Evolutionary conservation across 2,888 invertebrate species (phyloP).

Genomic region (Pediacus dermestoides): DNA sequence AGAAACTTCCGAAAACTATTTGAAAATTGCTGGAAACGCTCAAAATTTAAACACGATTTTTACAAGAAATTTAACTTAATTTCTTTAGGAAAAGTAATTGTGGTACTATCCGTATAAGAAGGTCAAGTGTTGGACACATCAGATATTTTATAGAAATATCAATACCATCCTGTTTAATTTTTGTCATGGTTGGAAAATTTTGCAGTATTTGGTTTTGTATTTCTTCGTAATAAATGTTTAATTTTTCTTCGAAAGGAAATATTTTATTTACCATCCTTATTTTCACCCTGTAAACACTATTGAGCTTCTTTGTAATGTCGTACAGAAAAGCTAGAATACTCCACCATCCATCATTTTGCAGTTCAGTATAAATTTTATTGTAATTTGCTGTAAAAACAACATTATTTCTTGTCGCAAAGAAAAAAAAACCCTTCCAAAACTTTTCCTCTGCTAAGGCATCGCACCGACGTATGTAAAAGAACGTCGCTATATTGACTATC

Average conservation of each 20-base stretch:
- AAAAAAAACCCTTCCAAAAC: slow-evolving; percentile 16
- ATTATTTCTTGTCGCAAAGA: too few relatives aligned
- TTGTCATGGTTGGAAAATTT: slow-evolving; percentile 10
- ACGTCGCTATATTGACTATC: slow-evolving; percentile 14
- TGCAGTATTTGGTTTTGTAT: slow-evolving; percentile 12
- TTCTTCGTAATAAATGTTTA: slow-evolving; percentile 12
- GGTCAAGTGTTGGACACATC: too few relatives aligned
- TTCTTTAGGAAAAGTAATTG: too few relatives aligned
- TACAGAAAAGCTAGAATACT: slow-evolving; percentile 12
- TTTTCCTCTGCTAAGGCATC: slow-evolving; percentile 15
- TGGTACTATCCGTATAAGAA: too few relatives aligned
- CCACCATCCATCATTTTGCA: slow-evolving; percentile 15
- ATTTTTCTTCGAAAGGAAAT: slow-evolving; percentile 15
- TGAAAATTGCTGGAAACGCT: too few relatives aligned
- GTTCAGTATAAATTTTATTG: slow-evolving; percentile 13
- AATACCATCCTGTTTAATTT: slow-evolving; percentile 1
- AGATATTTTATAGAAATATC: too few relatives aligned
- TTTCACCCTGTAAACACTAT: slow-evolving; percentile 10
- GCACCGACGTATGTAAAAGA: slow-evolving; percentile 12
- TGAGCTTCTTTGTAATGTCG: slow-evolving; percentile 11
- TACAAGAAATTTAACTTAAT: too few relatives aligned
- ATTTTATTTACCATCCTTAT: slow-evolving; percentile 16
- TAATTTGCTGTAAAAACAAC: slow-evolving; percentile 13
- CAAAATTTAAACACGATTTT: too few relatives aligned
- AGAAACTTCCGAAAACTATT: too few relatives aligned